phyloP scores from a whole-genome alignment of 1,140 invertebrate genomes.

The Drosophila santomea region DNA sequence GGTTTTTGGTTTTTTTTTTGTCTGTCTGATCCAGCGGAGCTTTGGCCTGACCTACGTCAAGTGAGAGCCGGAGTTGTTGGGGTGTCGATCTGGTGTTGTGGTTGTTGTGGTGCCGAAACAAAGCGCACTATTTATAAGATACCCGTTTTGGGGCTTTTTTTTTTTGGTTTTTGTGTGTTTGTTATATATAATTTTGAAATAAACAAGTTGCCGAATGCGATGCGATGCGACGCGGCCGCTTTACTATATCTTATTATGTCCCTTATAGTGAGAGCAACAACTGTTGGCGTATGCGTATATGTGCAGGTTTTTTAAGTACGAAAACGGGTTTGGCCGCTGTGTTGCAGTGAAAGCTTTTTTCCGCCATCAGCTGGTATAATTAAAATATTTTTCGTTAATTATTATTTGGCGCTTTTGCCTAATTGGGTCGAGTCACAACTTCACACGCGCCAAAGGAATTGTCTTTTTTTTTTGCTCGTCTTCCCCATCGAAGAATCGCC shows the following conservation, averaged over 20 bases:
- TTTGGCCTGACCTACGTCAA: constrained; percentile 75
- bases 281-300: not conserved
- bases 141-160: constrained; percentile 71
- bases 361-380: constrained; percentile 57
- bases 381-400: constrained; percentile 61
- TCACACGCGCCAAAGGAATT: constrained; percentile 25
- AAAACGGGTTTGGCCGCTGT: constrained; percentile 65
- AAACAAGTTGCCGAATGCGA: constrained; percentile 80
- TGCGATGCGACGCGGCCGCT: constrained; percentile 43
- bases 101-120: constrained; percentile 60
- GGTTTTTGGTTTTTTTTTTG: constrained; percentile 1
- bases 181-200: constrained; percentile 78
- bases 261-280: constrained; percentile 60
- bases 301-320: constrained; percentile 39
- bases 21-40: constrained; percentile 10
- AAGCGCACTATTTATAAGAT: constrained; percentile 80
- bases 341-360: constrained; percentile 77
- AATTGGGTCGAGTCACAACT: constrained; percentile 67
- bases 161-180: constrained; percentile 44
- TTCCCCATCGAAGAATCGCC: constrained; percentile 54
- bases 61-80: constrained; percentile 29
- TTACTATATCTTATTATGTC: constrained; percentile 79
- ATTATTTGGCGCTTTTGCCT: constrained; percentile 35
- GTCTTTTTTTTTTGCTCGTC: constrained; percentile 9
- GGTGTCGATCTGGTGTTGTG: constrained; percentile 38